These are phyloP conservation scores for Pogonomyrmex californicus DNA, from an alignment of 1,140 invertebrate genomes.

Conservation along the genomic window DNA sequence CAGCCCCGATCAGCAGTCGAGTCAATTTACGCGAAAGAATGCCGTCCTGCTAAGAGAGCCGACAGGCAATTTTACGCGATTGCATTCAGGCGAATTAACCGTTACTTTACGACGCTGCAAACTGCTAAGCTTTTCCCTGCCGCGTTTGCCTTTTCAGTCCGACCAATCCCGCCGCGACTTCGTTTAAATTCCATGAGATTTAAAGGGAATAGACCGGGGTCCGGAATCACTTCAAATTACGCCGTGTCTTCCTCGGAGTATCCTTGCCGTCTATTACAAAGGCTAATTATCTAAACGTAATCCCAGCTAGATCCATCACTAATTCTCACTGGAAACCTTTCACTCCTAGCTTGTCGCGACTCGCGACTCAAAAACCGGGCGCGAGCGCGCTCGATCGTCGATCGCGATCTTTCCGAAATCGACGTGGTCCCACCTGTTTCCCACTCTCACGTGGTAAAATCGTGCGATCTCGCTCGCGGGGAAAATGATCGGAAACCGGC, in stretches of 20 bases:
- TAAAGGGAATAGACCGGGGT: not conserved
- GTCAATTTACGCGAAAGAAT: constrained; percentile 12
- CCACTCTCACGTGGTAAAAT: not conserved
- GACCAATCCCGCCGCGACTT: not conserved
- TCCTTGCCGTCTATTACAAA: not conserved
- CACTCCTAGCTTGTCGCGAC: not conserved
- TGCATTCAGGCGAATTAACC: constrained; percentile 37
- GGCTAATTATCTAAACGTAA: not conserved
- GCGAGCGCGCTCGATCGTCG: not conserved
- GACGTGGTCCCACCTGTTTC: not conserved
- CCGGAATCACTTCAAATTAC: not conserved
- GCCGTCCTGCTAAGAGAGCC: constrained; percentile 2
- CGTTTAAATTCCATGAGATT: constrained; percentile 5
- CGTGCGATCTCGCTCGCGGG: not conserved
- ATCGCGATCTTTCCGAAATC: not conserved
- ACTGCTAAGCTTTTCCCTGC: constrained; percentile 8
- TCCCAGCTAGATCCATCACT: not conserved
- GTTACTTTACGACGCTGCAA: constrained; percentile 41
- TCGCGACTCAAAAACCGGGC: not conserved
- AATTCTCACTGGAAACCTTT: not conserved
- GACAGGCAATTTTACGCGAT: constrained; percentile 23
- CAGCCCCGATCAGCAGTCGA: not conserved
- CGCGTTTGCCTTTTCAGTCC: constrained; percentile 3
- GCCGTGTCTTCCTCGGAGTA: not conserved
- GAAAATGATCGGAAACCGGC: not conserved